A percentile compares a stretch with the other conserved stretches of the same genome.
These are phyloP conservation scores for Deladenus siricidicola DNA, from an alignment of 2,888 invertebrate species.

Conservation along the genomic window DNA sequence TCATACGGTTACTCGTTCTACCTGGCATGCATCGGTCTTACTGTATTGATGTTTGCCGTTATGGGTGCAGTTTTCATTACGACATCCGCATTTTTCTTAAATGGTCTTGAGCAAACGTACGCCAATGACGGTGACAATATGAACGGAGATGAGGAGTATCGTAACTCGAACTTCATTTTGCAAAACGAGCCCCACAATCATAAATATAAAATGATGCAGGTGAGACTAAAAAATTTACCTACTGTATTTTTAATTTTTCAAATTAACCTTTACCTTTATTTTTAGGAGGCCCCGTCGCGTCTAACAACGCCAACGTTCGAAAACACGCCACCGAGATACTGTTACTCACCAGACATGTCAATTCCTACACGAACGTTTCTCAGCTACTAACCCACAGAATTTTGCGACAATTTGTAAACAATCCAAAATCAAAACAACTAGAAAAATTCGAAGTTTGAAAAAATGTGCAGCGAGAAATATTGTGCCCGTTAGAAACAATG, in stretches of 20 bases:
- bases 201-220: slow-evolving; percentile 9
- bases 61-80: slow-evolving; percentile 35
- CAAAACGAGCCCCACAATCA: background rate
- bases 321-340: background rate
- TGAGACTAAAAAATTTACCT: too few relatives aligned
- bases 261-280: background rate
- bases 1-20: slow-evolving; percentile 51
- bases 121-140: background rate
- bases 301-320: background rate
- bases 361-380: slow-evolving; percentile 26
- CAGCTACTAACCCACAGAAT: slow-evolving; percentile 28
- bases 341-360: slow-evolving; percentile 14
- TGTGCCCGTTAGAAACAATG: too few relatives aligned
- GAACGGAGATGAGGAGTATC: background rate
- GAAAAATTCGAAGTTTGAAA: too few relatives aligned
- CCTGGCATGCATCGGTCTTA: slow-evolving; percentile 41
- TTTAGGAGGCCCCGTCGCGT: slow-evolving; percentile 1
- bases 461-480: too few relatives aligned
- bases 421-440: too few relatives aligned
- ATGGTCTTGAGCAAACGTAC: background rate
- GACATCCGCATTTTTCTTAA: slow-evolving; percentile 5
- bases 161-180: too few relatives aligned
- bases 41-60: slow-evolving; percentile 39
- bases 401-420: too few relatives aligned
- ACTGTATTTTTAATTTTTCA: too few relatives aligned